Evolutionary conservation across 2,113 vertebrate genomes (phyloP), one percentile per base, ranked within the genome.

Genomic region (Cisticola juncidis): DNA sequence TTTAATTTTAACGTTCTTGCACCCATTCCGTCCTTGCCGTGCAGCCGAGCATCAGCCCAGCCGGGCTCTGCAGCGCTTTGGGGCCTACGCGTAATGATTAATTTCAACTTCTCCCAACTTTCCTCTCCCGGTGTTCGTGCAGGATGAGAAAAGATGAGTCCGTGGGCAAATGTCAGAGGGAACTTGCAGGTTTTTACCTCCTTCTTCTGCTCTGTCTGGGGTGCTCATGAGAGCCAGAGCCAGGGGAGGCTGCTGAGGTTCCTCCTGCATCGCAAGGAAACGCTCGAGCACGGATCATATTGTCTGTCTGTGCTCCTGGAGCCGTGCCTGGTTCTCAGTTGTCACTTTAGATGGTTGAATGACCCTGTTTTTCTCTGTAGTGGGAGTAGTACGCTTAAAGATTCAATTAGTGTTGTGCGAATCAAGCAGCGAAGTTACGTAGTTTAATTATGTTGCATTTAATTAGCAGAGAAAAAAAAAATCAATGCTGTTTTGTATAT

Each of bases 361-460:
- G 53, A 81, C 60, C 88, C 77, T 70, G 64, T 79, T 91, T 84
- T 74, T 23, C 61, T n/a, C 64, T 79, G 72, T 76, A 53, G 74
- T n/a, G 64, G 94, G 96, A 96, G 62, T 71, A 64, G 94, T 70
- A 77, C 35, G 87, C 81, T 92, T 84, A 40, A 60, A 92, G 94
- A 92, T 77, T 92, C 95, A 81, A 82, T 94, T 91, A 94, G 81
- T 26, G 93, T 53, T n/a, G 86, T 73, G 95, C 92, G 70, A 68
- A 76, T 70, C 97, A 71, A 91, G 79, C 92, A 15, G 77, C 12
- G 56, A 23, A 94, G 92, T 93, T 94, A 95, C 88, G 88, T 88
- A 25, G 93, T 81, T 97, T 94, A 91, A 95, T 97, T 94, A 87
- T 28, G 91, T 29, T 31, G 90, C 88, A 64, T 96, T 93, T 97